A percentile compares a stretch with the other conserved stretches of the same genome.
Evolutionary conservation across 2,888 invertebrate species (phyloP).

Genomic region (Eupithecia tripunctaria): DNA sequence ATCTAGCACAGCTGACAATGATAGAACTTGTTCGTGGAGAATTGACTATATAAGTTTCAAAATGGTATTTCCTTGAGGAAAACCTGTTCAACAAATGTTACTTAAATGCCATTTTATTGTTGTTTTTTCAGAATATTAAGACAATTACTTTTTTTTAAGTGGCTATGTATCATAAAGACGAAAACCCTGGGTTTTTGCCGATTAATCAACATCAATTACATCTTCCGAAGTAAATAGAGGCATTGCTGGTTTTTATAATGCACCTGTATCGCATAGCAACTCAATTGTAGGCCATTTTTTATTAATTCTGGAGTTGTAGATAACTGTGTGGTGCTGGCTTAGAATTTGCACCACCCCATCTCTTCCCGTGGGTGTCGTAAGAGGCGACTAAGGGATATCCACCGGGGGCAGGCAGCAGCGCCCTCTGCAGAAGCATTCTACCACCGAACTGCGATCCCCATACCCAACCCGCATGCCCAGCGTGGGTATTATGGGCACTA

Average conservation of each 20-base stretch:
- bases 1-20: background rate
- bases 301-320: too few species aligned
- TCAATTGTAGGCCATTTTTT: too few species aligned
- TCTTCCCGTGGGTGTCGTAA: too few species aligned
- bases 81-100: conserved; percentile 4
- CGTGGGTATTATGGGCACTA: too few species aligned
- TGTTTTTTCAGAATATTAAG: background rate
- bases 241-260: background rate
- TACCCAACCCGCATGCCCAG: too few species aligned
- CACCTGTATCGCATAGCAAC: too few species aligned
- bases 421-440: too few species aligned
- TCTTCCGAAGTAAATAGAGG: background rate
- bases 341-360: too few species aligned
- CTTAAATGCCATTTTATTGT: background rate
- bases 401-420: too few species aligned
- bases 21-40: conserved; percentile 1
- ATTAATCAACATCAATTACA: background rate
- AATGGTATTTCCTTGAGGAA: conserved; percentile 27
- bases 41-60: background rate
- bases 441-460: too few species aligned
- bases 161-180: background rate
- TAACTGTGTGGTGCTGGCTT: too few species aligned
- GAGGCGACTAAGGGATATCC: too few species aligned
- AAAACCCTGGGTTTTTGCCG: background rate
- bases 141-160: background rate